Evolutionary conservation across 1,140 invertebrate species (phyloP).

Genomic region (Phocides pigmalion): DNA sequence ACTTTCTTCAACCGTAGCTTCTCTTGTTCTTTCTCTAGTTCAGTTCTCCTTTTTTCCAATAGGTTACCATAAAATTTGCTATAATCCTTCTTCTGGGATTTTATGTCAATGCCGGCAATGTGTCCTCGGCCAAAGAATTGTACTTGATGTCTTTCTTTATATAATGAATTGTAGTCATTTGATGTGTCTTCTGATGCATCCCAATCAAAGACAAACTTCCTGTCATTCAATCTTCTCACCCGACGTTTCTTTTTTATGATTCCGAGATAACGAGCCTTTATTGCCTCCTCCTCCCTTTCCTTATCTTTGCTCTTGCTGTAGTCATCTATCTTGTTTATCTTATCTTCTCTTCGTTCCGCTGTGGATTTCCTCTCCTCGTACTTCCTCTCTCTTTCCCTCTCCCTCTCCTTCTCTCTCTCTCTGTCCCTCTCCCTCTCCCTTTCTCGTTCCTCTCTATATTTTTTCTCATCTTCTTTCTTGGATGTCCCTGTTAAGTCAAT

Average conservation of each 20-base stretch:
- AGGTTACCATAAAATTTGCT: slow-evolving; percentile 99
- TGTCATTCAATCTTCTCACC: slow-evolving; percentile 96
- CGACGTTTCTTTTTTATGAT: slow-evolving; percentile 96
- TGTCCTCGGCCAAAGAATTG: slow-evolving; percentile 99
- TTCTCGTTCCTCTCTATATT: slow-evolving; percentile 65
- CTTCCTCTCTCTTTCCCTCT: slow-evolving; percentile 71
- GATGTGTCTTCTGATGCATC: slow-evolving; percentile 99
- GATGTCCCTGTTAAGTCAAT: slow-evolving; percentile 76
- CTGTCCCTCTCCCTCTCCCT: slow-evolving; percentile 57
- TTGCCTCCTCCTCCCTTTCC: slow-evolving; percentile 95
- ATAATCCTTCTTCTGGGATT: slow-evolving; percentile 98
- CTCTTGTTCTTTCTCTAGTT: slow-evolving; percentile 99
- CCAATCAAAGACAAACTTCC: slow-evolving; percentile 99
- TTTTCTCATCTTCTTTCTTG: slow-evolving; percentile 76
- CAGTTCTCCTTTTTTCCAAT: slow-evolving; percentile 96
- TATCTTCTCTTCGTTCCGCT: slow-evolving; percentile 67
- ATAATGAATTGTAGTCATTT: slow-evolving; percentile 98
- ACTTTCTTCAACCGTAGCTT: slow-evolving; percentile 96
- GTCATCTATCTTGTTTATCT: slow-evolving; percentile 79
- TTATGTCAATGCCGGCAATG: slow-evolving; percentile 98
- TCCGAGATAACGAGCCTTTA: slow-evolving; percentile 97
- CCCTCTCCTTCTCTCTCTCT: slow-evolving; percentile 62
- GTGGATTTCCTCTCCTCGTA: slow-evolving; percentile 68
- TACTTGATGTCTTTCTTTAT: slow-evolving; percentile 97
- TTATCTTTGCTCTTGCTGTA: slow-evolving; percentile 91